A percentile compares a stretch with the other conserved stretches of the same genome.
phyloP scores from a whole-genome alignment of 1,140 invertebrate genomes.

The Panulirus ornatus region DNA sequence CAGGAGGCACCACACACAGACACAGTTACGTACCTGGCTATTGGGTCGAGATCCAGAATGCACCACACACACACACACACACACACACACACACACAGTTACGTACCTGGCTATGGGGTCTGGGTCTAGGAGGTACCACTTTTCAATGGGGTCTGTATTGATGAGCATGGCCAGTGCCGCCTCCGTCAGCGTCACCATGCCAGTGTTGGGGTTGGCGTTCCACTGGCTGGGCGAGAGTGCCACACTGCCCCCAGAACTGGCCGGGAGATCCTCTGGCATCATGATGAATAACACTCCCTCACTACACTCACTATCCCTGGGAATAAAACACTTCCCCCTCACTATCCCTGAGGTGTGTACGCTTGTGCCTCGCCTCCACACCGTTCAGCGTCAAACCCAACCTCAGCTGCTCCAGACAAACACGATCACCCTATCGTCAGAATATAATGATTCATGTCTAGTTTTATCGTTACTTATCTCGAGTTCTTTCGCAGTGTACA shows the following conservation, averaged over 20 bases:
- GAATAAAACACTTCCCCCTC: no score
- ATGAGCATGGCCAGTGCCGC: conserved; percentile 50
- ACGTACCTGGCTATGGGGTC: conserved; percentile 64
- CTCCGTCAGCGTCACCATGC: conserved; percentile 63
- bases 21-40: background rate
- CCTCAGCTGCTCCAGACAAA: no score
- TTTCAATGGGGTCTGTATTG: conserved; percentile 58
- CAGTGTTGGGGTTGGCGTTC: conserved; percentile 58
- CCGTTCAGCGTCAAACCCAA: no score
- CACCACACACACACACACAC: background rate
- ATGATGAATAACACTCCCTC: conserved; percentile 1
- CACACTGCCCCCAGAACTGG: background rate
- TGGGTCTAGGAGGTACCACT: conserved; percentile 65
- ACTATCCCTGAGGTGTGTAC: no score
- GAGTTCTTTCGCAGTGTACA: no score
- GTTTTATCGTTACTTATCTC: no score
- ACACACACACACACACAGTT: no score
- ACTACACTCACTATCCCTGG: no score
- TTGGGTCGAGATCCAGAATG: no score
- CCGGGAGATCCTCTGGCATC: background rate
- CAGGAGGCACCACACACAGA: background rate
- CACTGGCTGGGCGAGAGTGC: conserved; percentile 34
- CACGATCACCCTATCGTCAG: no score
- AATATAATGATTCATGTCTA: no score
- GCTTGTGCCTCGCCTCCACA: no score